Conservation (phyloP, 2,113 vertebrate species). For the Taurulus bubalis region DNA sequence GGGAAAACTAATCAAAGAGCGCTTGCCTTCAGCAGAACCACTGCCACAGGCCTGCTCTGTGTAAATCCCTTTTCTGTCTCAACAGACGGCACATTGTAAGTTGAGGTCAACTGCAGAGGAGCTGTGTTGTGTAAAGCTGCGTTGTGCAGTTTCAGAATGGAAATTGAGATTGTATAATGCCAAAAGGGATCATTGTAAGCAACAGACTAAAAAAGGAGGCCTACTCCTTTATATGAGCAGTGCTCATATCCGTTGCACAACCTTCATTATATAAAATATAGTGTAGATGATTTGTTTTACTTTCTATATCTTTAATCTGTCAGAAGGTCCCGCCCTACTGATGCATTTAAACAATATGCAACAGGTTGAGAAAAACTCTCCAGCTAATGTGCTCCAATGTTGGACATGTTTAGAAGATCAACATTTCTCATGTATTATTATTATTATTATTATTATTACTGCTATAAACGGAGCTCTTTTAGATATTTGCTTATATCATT, state of each 20-base stretch:
- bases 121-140: slow-evolving; percentile 59
- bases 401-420: not conserved
- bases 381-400: no score
- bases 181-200: slow-evolving; percentile 53
- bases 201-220: slow-evolving; percentile 26
- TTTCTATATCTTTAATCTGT: not conserved
- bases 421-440: no score
- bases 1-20: slow-evolving; percentile 73
- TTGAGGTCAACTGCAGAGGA: slow-evolving; percentile 71
- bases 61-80: slow-evolving; percentile 63
- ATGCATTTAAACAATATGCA: not conserved
- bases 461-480: not conserved
- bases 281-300: not conserved
- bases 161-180: slow-evolving; percentile 60
- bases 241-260: not conserved
- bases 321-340: not conserved
- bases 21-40: slow-evolving; percentile 59
- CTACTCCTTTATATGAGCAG: not conserved
- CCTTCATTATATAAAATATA: not conserved
- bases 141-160: slow-evolving; percentile 57
- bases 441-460: not conserved
- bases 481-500: not conserved
- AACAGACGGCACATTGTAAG: slow-evolving; percentile 64
- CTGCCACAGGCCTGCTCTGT: slow-evolving; percentile 66
- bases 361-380: not conserved